phyloP scores from a whole-genome alignment of 2,888 invertebrate species.

The Melieria crassipennis region DNA sequence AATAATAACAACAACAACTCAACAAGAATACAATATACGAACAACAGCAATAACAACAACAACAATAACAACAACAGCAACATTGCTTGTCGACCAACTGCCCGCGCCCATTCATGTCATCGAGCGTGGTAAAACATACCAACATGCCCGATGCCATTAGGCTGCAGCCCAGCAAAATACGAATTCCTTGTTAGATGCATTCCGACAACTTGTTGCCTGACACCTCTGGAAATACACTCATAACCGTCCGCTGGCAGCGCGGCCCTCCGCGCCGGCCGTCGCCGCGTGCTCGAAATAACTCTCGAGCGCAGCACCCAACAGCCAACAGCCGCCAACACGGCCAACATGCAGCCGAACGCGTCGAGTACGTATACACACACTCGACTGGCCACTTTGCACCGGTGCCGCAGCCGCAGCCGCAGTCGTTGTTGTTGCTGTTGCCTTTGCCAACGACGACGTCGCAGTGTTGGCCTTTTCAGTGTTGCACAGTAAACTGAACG shows the following conservation, averaged over 20 bases:
- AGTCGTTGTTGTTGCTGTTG: conserved; percentile 6
- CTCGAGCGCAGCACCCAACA: neutral
- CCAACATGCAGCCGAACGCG: conserved; percentile 18
- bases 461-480: conserved; percentile 37
- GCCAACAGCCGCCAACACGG: conserved; percentile 1
- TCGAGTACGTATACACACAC: conserved; percentile 32
- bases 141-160: conserved; percentile 60
- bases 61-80: conserved; percentile 21
- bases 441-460: neutral
- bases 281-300: neutral
- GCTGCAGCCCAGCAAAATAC: conserved; percentile 60
- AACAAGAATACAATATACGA: conserved; percentile 2
- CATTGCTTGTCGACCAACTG: conserved; percentile 26
- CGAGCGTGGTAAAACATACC: conserved; percentile 63
- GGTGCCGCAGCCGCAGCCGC: conserved; percentile 29
- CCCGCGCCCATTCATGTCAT: conserved; percentile 65
- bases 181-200: conserved; percentile 68
- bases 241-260: neutral
- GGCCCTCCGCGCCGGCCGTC: conserved; percentile 22
- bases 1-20: neutral
- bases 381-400: conserved; percentile 41
- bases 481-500: conserved; percentile 11
- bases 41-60: conserved; percentile 20
- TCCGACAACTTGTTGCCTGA: conserved; percentile 67
- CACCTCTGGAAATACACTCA: conserved; percentile 62